Evolutionary conservation across 2,113 vertebrate genomes (phyloP), one percentile per base, ranked within the genome.

Genomic region (Cyprinus carpio): DNA sequence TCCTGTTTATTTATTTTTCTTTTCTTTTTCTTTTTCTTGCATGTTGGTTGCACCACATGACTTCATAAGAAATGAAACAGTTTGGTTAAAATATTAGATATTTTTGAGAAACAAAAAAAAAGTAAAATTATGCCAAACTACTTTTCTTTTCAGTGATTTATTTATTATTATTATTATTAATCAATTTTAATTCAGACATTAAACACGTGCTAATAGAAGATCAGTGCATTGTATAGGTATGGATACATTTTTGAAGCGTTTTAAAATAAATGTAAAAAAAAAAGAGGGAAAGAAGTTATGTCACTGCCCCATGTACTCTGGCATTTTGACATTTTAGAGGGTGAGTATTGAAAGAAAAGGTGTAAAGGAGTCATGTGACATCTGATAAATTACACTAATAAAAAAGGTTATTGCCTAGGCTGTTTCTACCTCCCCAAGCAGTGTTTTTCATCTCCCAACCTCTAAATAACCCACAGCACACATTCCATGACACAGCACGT

Each of bases 351-450:
- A 65, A 87, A 62, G 56, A 56, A 65, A 86, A 72, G n/a, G 51
- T 2, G 74, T 56, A 62, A 84, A 80, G 18, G 40, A 79, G 67
- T 84, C 65, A 81, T 65, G 27, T 76, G 56, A 13, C 85, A 23
- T 77, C 74, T 91, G 91, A 92, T 90, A 87, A 92, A 92, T 90
- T 87, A 74, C 72, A 85, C 86, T 85, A 91, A 91, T 90, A 91
- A 90, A 88, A 37, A 75, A n/a, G 85, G 56, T 87, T 88, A 89
- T 89, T 86, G 86, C 62, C 79, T 64, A 54, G 89, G 84, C 86
- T 88, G 84, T 67, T 79, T 25, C 81, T 87, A 77, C 82, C 75
- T 86, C 49, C 69, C 64, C 83, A 71, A 81, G 77, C 69, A 29
- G 67, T 74, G 67, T 82, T 82, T 88, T 74, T 54, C 79, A 81